These are phyloP conservation scores for Aporrectodea caliginosa DNA, from an alignment of 1,140 invertebrate species.

Conservation along the genomic window DNA sequence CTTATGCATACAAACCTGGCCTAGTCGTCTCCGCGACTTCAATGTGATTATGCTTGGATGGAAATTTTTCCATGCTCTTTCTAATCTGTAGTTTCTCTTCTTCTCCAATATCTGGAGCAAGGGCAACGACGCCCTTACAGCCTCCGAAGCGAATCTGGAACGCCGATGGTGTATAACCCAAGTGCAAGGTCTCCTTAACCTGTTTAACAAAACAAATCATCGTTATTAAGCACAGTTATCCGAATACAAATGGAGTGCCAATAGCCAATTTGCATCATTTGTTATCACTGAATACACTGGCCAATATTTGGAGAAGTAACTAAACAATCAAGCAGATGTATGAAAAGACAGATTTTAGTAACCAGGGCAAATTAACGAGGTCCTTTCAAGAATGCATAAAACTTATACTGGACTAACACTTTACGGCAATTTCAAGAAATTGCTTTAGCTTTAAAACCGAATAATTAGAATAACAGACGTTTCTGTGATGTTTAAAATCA, in stretches of 20 bases:
- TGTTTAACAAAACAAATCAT: not conserved
- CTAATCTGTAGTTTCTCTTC: conserved; percentile 35
- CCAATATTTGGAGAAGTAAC: not conserved
- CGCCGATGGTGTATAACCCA: conserved; percentile 32
- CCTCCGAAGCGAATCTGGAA: conserved; percentile 45
- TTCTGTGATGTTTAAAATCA: too few relatives aligned
- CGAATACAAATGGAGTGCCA: not conserved
- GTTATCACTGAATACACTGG: too few relatives aligned
- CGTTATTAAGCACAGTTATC: not conserved
- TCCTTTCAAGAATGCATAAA: too few relatives aligned
- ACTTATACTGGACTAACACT: too few relatives aligned
- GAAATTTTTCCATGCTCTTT: conserved; percentile 47
- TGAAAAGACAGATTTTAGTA: too few relatives aligned
- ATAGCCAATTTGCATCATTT: too few relatives aligned
- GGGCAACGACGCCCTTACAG: conserved; percentile 45
- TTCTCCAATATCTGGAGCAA: conserved; percentile 38
- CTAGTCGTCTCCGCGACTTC: conserved; percentile 27
- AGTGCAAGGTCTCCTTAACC: not conserved
- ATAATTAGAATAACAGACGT: too few relatives aligned
- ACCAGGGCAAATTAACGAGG: too few relatives aligned
- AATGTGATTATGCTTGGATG: conserved; percentile 31
- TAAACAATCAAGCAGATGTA: too few relatives aligned
- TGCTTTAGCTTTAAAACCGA: not conserved
- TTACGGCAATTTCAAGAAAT: not conserved
- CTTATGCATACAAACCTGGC: not conserved